Evolutionary conservation across 2,888 invertebrate genomes (phyloP).

Genomic region (Schizaphis graminum): DNA sequence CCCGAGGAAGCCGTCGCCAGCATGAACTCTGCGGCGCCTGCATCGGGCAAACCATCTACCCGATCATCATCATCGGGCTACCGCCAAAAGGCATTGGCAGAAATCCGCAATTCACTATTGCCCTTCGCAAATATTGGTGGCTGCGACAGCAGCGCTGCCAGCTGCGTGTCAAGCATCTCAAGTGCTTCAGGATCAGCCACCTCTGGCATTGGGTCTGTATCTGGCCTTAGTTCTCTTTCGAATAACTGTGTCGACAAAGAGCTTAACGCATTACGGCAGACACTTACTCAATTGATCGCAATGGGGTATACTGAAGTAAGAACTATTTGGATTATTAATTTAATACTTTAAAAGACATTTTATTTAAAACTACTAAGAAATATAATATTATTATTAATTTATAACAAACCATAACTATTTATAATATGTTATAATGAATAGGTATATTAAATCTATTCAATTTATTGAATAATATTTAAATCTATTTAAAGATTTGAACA

Average conservation of each 20-base stretch:
- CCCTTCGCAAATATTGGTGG: slow-evolving; percentile 81
- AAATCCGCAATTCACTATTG: slow-evolving; percentile 85
- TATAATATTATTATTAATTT: background rate
- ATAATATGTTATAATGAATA: background rate
- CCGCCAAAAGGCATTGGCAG: slow-evolving; percentile 88
- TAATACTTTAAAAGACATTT: background rate
- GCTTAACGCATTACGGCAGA: slow-evolving; percentile 75
- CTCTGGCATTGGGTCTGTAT: slow-evolving; percentile 76
- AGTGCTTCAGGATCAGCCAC: slow-evolving; percentile 71
- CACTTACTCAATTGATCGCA: slow-evolving; percentile 77
- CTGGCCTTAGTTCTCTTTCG: slow-evolving; percentile 76
- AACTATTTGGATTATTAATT: slow-evolving; percentile 27
- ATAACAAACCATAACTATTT: background rate
- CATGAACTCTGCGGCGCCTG: slow-evolving; percentile 74
- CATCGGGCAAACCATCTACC: slow-evolving; percentile 76
- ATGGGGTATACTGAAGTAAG: slow-evolving; percentile 84
- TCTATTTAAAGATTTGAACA: background rate
- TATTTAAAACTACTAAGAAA: background rate
- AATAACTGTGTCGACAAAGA: slow-evolving; percentile 76
- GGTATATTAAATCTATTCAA: background rate
- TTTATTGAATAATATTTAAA: background rate
- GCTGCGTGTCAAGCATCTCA: slow-evolving; percentile 79
- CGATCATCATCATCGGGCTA: slow-evolving; percentile 84
- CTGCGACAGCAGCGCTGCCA: slow-evolving; percentile 77
- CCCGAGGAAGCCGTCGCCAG: slow-evolving; percentile 72